Evolutionary conservation across 1,140 invertebrate genomes (phyloP), one percentile per base, ranked within the genome.

Genomic region (Scaptodrosophila lebanonensis): DNA sequence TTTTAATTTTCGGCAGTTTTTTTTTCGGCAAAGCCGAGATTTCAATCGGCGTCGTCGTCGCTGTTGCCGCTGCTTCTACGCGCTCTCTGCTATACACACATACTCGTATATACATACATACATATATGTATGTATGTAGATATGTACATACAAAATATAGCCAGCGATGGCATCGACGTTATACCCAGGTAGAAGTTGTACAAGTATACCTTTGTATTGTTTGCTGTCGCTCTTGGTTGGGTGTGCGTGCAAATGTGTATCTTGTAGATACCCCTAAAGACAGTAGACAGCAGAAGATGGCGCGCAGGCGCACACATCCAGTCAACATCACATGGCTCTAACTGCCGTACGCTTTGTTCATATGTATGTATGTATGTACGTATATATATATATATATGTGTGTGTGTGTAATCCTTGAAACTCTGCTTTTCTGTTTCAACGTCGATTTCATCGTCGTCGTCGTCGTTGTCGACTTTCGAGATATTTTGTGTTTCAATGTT

Each of bases 171-270:
- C n/a, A n/a, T n/a, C n/a, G n/a, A n/a, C n/a, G n/a, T 33, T 33
- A 11, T n/a, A 3, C 6, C 75, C 73, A 79, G 73, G 73, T 79
- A 79, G 73, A 79, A 79, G 82, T 75, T 77, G 67, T 77, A n/a
- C n/a, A n/a, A n/a, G n/a, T n/a, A 53, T 77, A 77, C 73, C 73
- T 77, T 40, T 65, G 36, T 65, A 43, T 59, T 63, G 59, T 63
- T 58, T 63, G 53, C 52, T 57, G 29, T 45, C 43, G 12, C 8
- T 44, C 1, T 7, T 20, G 33, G 48, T 42, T 39, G 47, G 30
- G 63, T 52, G 45, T 63, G 45, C 47, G 62, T 56, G 66, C 22
- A 13, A n/a, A 53, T 68, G 54, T 64, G 58, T 77, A 50, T 77
- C 64, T 79, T 73, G 50, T 65, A 82, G 73, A 72, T 75, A 75